Percentiles rank a stretch among this genome's conserved stretches.
Conservation (phyloP, 1,140 invertebrate species). For the Procambarus virginalis region DNA sequence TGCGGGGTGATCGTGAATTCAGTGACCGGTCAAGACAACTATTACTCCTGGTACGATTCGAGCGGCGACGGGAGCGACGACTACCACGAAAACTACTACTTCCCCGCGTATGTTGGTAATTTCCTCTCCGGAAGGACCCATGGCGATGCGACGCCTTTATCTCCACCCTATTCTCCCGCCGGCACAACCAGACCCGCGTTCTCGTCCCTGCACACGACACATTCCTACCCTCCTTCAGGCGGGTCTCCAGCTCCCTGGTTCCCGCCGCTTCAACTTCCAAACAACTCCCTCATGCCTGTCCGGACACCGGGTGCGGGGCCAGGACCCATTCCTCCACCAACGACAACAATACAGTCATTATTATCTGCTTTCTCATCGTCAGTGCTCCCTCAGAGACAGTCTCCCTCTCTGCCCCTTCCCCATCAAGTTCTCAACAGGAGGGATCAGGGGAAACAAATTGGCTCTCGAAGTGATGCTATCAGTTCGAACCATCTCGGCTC, state of each 20-base stretch:
- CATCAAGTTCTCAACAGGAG: not conserved
- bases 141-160: no score
- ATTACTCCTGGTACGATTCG: not conserved
- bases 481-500: not conserved
- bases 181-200: no score
- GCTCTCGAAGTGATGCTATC: not conserved
- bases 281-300: not conserved
- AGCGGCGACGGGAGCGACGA: not conserved
- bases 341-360: no score
- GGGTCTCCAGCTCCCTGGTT: not conserved
- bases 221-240: no score
- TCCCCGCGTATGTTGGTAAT: not conserved
- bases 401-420: not conserved
- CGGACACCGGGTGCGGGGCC: not conserved
- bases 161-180: no score
- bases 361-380: no score
- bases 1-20: not conserved
- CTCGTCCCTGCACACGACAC: no score
- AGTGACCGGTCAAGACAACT: not conserved
- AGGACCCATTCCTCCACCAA: not conserved
- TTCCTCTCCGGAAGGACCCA: no score
- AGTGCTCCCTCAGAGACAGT: not conserved
- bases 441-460: not conserved
- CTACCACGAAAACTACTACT: not conserved
- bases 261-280: not conserved